phyloP scores from a whole-genome alignment of 2,888 invertebrate genomes.

The Pollenia angustigena region DNA sequence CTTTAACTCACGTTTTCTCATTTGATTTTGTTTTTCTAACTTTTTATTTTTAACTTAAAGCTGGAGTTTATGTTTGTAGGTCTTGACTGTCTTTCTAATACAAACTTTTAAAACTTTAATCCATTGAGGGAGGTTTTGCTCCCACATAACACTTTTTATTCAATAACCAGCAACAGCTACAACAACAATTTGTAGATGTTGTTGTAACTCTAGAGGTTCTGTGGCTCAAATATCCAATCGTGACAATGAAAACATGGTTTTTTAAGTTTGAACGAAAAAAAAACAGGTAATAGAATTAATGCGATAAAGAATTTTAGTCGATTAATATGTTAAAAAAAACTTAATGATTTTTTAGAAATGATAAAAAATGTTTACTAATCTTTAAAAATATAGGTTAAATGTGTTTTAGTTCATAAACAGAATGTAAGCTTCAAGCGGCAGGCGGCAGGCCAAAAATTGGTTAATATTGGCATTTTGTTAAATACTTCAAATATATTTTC shows the following conservation, averaged over 20 bases:
- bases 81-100: conserved; percentile 5
- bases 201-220: conserved; percentile 23
- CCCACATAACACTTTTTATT: conserved; percentile 71
- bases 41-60: background rate
- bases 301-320: conserved; percentile 30
- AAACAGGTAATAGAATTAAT: background rate
- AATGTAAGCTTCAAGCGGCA: background rate
- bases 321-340: conserved; percentile 64
- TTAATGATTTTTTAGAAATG: conserved; percentile 40
- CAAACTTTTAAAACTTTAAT: conserved; percentile 4
- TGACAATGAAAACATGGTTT: conserved; percentile 59
- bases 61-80: conserved; percentile 9
- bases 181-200: conserved; percentile 15
- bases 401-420: background rate
- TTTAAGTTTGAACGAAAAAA: background rate
- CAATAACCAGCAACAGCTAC: conserved; percentile 11
- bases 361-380: background rate
- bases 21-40: background rate
- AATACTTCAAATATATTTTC: too few species aligned
- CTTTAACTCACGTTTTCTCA: conserved; percentile 66
- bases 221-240: conserved; percentile 45
- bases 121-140: conserved; percentile 31
- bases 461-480: too few species aligned
- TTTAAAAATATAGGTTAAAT: conserved; percentile 19
- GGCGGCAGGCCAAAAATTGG: background rate